Evolutionary conservation across 2,797 vertebrate genomes (phyloP).

Genomic region (Thripadectes ignobilis): DNA sequence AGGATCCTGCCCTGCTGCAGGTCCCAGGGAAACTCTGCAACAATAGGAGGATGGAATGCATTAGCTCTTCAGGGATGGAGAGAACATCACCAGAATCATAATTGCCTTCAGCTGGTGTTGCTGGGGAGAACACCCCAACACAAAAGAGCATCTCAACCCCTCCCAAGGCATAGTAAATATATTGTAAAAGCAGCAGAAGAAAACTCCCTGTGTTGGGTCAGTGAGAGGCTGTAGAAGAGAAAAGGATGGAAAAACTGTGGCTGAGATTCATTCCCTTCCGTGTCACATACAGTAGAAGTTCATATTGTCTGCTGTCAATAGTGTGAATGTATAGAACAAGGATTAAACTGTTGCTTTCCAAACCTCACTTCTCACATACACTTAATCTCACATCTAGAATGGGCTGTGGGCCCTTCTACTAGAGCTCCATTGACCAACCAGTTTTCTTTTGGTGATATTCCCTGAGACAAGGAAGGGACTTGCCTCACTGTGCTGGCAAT

Average conservation of each 20-base stretch:
- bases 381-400: neutral
- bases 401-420: neutral
- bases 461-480: constrained; percentile 50
- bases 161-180: neutral
- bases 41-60: constrained; percentile 39
- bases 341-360: neutral
- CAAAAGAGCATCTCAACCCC: neutral
- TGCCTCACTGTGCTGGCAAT: constrained; percentile 66
- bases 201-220: neutral
- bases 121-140: neutral
- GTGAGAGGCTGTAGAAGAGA: neutral
- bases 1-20: neutral
- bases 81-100: neutral
- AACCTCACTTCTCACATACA: neutral
- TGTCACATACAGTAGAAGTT: neutral
- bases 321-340: neutral
- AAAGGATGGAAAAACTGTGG: neutral
- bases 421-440: neutral
- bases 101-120: neutral
- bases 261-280: neutral
- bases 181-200: neutral
- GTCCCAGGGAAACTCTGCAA: neutral
- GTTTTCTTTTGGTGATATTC: constrained; percentile 28
- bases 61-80: constrained; percentile 15
- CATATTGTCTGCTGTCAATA: neutral